Percentiles rank a stretch among this genome's conserved stretches.
These are phyloP conservation scores for Heliconius erato DNA, from an alignment of 2,888 invertebrate genomes.

Conservation along the genomic window DNA sequence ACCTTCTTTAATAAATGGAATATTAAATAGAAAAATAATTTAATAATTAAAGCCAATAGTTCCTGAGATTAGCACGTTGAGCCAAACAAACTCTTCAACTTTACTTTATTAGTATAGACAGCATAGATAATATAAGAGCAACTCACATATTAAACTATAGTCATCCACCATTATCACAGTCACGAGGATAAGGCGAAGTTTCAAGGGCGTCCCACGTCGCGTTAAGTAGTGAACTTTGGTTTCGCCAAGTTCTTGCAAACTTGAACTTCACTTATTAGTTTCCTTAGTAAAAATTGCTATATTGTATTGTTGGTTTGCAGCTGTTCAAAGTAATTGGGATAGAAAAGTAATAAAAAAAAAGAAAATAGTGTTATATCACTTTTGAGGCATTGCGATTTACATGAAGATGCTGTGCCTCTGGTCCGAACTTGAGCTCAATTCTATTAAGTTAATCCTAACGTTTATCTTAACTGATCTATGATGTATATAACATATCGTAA, in stretches of 20 bases:
- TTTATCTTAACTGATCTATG: too few species aligned
- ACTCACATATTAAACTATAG: constrained; percentile 1
- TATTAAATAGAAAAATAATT: not conserved
- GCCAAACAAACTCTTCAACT: not conserved
- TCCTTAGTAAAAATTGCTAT: constrained; percentile 27
- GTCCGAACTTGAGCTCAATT: too few species aligned
- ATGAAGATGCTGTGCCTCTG: not conserved
- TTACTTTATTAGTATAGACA: not conserved
- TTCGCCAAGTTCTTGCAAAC: constrained; percentile 23
- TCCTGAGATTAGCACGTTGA: not conserved
- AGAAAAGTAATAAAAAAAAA: not conserved
- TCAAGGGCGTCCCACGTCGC: constrained; percentile 31
- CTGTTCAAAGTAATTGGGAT: not conserved
- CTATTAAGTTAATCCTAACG: too few species aligned
- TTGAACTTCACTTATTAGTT: constrained; percentile 41
- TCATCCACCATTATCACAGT: not conserved
- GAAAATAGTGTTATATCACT: not conserved
- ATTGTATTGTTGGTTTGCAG: constrained; percentile 10
- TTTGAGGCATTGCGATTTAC: not conserved
- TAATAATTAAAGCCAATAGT: not conserved
- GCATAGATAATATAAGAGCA: not conserved
- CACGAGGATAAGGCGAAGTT: constrained; percentile 12
- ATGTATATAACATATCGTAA: too few species aligned
- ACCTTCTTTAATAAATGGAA: not conserved
- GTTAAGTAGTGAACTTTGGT: constrained; percentile 34